Conservation (phyloP, 2,113 vertebrate species). For the Probosciger aterrimus region DNA sequence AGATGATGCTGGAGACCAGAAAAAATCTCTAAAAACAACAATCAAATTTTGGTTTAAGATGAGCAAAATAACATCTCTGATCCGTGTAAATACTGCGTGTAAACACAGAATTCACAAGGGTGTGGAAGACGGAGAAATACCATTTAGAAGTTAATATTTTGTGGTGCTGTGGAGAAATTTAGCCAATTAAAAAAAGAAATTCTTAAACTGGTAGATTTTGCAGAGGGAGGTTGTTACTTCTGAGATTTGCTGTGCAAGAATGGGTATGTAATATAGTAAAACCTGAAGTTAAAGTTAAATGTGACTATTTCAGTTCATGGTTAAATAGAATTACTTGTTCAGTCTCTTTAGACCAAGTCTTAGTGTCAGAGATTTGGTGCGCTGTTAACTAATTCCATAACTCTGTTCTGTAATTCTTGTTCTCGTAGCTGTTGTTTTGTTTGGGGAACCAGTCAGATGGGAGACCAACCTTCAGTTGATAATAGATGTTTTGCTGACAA, state of each 20-base stretch:
- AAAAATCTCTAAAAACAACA: neutral
- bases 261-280: neutral
- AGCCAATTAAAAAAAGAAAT: neutral
- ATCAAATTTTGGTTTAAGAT: neutral
- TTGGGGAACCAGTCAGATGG: constrained; percentile 89
- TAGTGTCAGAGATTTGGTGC: neutral
- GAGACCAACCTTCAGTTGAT: constrained; percentile 89
- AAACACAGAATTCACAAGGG: neutral
- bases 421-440: constrained; percentile 80
- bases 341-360: neutral
- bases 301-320: neutral
- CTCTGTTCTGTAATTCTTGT: neutral
- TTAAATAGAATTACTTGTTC: neutral
- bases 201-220: neutral
- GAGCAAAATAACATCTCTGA: neutral
- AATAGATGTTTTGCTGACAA: constrained; percentile 85
- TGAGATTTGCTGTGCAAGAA: neutral
- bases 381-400: neutral
- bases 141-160: neutral
- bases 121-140: neutral
- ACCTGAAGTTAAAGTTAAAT: neutral
- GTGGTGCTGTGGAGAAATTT: neutral
- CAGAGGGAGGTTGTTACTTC: neutral
- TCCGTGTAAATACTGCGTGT: neutral
- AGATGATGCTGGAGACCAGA: neutral